Conservation (phyloP, 2,888 invertebrate species). For the Schizaphis graminum region DNA sequence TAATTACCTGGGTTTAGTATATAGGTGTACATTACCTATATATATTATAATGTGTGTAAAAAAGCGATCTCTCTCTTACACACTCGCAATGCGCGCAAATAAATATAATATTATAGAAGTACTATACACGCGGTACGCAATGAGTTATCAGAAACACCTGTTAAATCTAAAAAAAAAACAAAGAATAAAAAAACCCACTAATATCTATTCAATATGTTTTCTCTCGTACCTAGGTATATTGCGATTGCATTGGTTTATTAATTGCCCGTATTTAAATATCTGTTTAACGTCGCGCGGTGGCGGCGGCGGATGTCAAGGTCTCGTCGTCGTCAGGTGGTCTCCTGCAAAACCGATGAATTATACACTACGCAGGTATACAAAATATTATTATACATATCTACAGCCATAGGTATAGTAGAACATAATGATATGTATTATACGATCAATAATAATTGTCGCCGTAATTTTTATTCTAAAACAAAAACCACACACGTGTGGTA, state of each 20-base stretch:
- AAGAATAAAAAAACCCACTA: slow-evolving; percentile 5
- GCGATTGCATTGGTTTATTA: slow-evolving; percentile 62
- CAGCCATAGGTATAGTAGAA: neutral
- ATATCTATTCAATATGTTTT: slow-evolving; percentile 48
- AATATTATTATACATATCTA: neutral
- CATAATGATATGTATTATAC: neutral
- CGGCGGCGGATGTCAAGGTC: slow-evolving; percentile 17
- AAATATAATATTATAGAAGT: neutral
- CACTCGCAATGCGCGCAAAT: neutral
- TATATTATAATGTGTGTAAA: neutral
- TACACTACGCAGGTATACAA: neutral
- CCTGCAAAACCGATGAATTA: neutral
- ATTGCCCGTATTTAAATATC: slow-evolving; percentile 53
- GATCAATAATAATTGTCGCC: neutral
- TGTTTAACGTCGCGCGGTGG: neutral
- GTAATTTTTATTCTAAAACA: neutral
- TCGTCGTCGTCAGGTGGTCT: slow-evolving; percentile 35
- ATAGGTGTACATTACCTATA: slow-evolving; percentile 15
- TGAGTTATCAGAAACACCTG: slow-evolving; percentile 52
- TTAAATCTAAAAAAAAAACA: slow-evolving; percentile 49
- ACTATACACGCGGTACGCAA: neutral
- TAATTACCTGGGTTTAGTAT: neutral
- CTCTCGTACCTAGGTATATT: neutral
- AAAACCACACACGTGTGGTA: neutral
- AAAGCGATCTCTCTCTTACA: neutral